Evolutionary conservation across 2,113 vertebrate genomes (phyloP), one percentile per base, ranked within the genome.

Genomic region (Sturnira hondurensis): DNA sequence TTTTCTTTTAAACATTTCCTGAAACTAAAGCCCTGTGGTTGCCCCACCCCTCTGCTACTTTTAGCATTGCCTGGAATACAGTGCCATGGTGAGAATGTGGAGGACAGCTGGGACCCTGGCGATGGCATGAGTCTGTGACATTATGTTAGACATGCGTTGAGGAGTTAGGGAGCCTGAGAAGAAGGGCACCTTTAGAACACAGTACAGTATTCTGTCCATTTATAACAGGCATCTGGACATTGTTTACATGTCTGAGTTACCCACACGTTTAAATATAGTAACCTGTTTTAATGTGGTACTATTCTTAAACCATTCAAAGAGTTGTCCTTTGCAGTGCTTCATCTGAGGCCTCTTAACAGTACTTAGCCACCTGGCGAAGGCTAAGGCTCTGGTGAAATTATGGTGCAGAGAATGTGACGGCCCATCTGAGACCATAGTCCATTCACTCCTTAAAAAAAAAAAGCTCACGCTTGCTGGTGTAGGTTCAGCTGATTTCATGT

Each of bases 61-160:
- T 95, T 68, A 93, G 50, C 63, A 19, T 71, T 92, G 67, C 67
- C 82, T 73, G 54, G 89, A 94, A 86, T 50, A 78, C 0, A 20
- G 1, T 41, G 71, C 65, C 13, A 2, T 11, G 0, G 78, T 1
- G 38, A 91, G 78, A 81, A 50, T 87, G 78, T 91, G 56, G 68
- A 50, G 43, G 93, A 91, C 83, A 80, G 45, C 96, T 94, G 93
- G 70, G 93, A 82, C 81, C 36, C 4, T 63, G 43, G 83, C 17
- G 12, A 14, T 80, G 38, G n/a, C 22, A 5, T 54, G 86, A 91
- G 38, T 41, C 17, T 50, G 36, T 47, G 76, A 70, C 50, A 52
- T 76, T 45, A 58, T 77, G 76, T n/a, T 31, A 80, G 56, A 67
- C 74, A 8, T 54, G 12, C 68, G n/a, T 17, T 4, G 4, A 89